Evolutionary conservation across 2,113 vertebrate genomes (phyloP).

Genomic region (Brienomyrus brachyistius): DNA sequence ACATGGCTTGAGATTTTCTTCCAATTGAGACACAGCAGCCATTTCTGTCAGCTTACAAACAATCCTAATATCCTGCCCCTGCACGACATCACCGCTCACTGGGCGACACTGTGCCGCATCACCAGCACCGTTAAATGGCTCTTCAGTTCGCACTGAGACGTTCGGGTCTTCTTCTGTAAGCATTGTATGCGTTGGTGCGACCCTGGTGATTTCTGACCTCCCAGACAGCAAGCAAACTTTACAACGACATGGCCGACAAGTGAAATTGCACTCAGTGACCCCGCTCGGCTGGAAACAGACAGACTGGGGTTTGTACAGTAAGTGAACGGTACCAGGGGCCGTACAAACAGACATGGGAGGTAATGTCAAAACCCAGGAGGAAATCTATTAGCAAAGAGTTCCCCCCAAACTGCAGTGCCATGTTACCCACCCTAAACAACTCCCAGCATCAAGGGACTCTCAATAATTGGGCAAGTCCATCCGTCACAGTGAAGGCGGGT

Average conservation of each 20-base stretch:
- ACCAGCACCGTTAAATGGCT: not conserved
- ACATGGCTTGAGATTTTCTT: not conserved
- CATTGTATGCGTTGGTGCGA: not conserved
- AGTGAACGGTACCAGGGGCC: slow-evolving; percentile 7
- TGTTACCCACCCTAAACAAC: slow-evolving; percentile 35
- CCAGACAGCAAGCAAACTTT: not conserved
- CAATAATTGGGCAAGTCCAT: not conserved
- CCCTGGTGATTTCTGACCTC: not conserved
- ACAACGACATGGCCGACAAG: not conserved
- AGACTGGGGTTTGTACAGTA: not conserved
- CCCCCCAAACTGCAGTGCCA: slow-evolving; percentile 52
- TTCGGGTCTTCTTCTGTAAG: not conserved
- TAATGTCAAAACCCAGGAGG: not conserved
- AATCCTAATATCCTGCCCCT: not conserved
- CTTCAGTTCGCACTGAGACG: not conserved
- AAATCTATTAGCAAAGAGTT: slow-evolving; percentile 47
- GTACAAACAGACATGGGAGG: slow-evolving; percentile 7
- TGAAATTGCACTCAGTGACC: not conserved
- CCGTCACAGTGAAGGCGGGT: not conserved
- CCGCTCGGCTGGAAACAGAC: not conserved
- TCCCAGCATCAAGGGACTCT: slow-evolving; percentile 15
- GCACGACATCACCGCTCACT: not conserved
- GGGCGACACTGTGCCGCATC: not conserved
- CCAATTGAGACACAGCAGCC: too few relatives aligned
- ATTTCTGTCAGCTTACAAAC: not conserved